Percentiles rank a stretch among this genome's conserved stretches.
These are phyloP conservation scores for Anthopleura xanthogrammica DNA, from an alignment of 92 coral and sea anemone genomes.

Conservation along the genomic window DNA sequence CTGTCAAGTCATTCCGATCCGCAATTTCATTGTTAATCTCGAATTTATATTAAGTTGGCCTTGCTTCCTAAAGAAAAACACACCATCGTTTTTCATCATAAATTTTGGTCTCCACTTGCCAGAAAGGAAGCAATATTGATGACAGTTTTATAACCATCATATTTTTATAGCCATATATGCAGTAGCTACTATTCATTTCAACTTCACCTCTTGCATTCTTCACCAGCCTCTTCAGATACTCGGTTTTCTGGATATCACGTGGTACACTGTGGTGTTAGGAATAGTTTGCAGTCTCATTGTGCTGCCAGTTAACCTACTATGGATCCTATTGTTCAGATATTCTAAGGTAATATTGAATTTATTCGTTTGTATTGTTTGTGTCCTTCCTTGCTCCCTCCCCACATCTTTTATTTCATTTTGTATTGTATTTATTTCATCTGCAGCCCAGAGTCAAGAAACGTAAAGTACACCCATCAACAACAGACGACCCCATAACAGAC, in stretches of 20 bases:
- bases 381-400: neutral
- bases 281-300: conserved; percentile 62
- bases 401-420: neutral
- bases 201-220: neutral
- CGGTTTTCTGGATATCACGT: conserved; percentile 59
- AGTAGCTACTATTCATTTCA: no score
- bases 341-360: conserved; percentile 29
- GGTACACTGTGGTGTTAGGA: conserved; percentile 59
- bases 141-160: no score
- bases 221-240: conserved; percentile 53
- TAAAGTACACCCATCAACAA: conserved; percentile 6
- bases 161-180: no score
- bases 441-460: neutral
- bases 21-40: no score
- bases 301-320: conserved; percentile 61
- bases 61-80: no score
- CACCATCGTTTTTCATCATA: no score
- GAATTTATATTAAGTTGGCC: no score
- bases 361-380: neutral
- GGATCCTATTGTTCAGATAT: conserved; percentile 72
- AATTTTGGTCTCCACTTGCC: no score
- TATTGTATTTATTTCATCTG: neutral
- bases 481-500: conserved; percentile 23
- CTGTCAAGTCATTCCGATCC: no score
- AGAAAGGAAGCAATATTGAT: no score